These are phyloP conservation scores for Melanotaenia pygmaea DNA, from an alignment of 2,797 vertebrate species.

Conservation along the genomic window DNA sequence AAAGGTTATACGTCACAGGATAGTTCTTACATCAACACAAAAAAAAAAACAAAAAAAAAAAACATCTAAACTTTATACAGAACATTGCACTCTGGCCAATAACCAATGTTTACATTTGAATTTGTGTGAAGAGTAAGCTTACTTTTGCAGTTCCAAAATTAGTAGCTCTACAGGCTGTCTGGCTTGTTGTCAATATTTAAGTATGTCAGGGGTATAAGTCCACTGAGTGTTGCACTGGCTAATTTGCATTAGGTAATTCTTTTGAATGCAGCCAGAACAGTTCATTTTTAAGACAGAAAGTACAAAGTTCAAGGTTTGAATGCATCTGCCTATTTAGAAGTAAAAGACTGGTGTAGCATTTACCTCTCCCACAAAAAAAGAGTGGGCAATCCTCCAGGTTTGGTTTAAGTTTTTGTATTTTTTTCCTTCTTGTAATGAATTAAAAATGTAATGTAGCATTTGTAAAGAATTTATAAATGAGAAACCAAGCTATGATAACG, in stretches of 20 bases:
- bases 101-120: constrained; percentile 9
- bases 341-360: not conserved
- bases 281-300: constrained; percentile 10
- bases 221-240: constrained; percentile 13
- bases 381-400: constrained; percentile 21
- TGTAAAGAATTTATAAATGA: not conserved
- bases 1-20: not conserved
- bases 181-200: constrained; percentile 27
- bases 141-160: constrained; percentile 21
- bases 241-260: constrained; percentile 26
- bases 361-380: not conserved
- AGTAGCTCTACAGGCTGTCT: constrained; percentile 23
- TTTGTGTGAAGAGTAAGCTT: constrained; percentile 17
- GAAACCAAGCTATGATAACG: not conserved
- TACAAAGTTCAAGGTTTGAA: not conserved
- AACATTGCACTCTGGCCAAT: not conserved
- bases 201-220: constrained; percentile 47
- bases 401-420: constrained; percentile 7
- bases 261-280: constrained; percentile 6
- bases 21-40: not conserved
- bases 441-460: constrained; percentile 23
- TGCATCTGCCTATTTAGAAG: not conserved
- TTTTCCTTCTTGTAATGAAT: constrained; percentile 27
- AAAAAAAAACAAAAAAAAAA: no score
- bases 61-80: not conserved